A percentile compares a stretch with the other conserved stretches of the same genome.
These are phyloP conservation scores for Solea solea DNA, from an alignment of 2,113 vertebrate genomes.

Conservation along the genomic window DNA sequence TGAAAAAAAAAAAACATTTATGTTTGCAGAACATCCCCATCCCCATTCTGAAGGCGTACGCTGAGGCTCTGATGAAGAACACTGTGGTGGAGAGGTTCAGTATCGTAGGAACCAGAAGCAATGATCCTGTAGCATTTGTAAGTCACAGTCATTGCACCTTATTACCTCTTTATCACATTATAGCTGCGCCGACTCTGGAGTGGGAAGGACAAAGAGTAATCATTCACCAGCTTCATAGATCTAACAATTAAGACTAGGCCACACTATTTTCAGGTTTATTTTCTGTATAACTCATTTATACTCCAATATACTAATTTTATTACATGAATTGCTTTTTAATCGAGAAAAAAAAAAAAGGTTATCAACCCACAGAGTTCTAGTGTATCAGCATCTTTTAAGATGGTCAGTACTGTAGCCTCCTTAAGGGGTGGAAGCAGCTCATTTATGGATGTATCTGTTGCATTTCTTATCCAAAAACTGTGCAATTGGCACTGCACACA, in stretches of 20 bases:
- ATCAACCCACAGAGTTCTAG: conserved; percentile 11
- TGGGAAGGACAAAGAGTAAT: no score
- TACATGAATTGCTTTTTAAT: no score
- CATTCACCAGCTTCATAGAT: no score
- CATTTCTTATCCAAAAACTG: no score
- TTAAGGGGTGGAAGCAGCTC: no score
- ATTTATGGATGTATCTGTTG: no score
- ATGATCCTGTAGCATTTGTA: conserved; percentile 93
- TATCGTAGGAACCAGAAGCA: conserved; percentile 96
- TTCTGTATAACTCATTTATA: conserved; percentile 40
- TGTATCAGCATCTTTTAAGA: conserved; percentile 19
- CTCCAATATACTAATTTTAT: not conserved
- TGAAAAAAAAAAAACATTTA: no score
- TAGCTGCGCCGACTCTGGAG: no score
- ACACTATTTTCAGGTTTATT: no score
- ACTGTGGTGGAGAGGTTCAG: conserved; percentile 91
- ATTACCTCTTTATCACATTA: no score
- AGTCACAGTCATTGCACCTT: conserved; percentile 62
- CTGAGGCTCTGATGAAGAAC: conserved; percentile 91
- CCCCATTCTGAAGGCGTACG: conserved; percentile 90
- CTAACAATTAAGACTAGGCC: no score
- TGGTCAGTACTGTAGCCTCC: conserved; percentile 13
- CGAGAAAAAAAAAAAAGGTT: conserved; percentile 42
- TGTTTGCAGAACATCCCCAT: conserved; percentile 92
- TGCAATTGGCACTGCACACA: no score